Conservation (phyloP, 1,140 invertebrate species). For the Formica exsecta region DNA sequence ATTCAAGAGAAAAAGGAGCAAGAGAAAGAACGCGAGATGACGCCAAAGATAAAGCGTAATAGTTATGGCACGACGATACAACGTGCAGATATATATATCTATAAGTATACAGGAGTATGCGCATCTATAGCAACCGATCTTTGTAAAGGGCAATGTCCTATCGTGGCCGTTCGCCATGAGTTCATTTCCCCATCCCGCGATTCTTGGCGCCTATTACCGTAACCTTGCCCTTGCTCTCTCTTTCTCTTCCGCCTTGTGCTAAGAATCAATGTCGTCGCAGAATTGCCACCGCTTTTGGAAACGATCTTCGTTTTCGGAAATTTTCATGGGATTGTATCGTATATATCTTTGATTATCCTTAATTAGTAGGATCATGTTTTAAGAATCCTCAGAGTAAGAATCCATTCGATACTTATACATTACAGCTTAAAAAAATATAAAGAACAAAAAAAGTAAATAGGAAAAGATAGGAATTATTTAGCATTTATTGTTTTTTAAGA, state of each 20-base stretch:
- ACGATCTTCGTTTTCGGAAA: slow-evolving; percentile 33
- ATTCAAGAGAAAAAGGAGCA: not conserved
- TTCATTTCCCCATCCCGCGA: slow-evolving; percentile 73
- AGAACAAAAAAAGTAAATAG: not conserved
- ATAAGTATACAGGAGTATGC: slow-evolving; percentile 19
- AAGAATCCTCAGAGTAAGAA: not conserved
- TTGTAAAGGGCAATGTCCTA: slow-evolving; percentile 78
- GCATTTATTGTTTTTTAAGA: not conserved
- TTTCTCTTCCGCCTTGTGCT: slow-evolving; percentile 33
- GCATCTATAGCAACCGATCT: slow-evolving; percentile 66
- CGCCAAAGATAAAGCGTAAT: slow-evolving; percentile 13
- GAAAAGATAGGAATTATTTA: not conserved
- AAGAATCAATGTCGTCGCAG: not conserved
- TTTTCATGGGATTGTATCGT: not conserved
- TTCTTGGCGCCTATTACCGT: slow-evolving; percentile 70
- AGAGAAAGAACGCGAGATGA: not conserved
- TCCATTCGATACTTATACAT: not conserved
- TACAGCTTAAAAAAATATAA: not conserved
- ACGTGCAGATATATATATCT: not conserved
- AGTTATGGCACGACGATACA: slow-evolving; percentile 8
- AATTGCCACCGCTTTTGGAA: slow-evolving; percentile 11
- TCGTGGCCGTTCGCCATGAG: slow-evolving; percentile 75
- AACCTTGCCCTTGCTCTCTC: slow-evolving; percentile 76
- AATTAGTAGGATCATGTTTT: not conserved
- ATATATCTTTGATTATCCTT: not conserved